Evolutionary conservation across 2,888 invertebrate genomes (phyloP).

Genomic region (Rhagium mordax): DNA sequence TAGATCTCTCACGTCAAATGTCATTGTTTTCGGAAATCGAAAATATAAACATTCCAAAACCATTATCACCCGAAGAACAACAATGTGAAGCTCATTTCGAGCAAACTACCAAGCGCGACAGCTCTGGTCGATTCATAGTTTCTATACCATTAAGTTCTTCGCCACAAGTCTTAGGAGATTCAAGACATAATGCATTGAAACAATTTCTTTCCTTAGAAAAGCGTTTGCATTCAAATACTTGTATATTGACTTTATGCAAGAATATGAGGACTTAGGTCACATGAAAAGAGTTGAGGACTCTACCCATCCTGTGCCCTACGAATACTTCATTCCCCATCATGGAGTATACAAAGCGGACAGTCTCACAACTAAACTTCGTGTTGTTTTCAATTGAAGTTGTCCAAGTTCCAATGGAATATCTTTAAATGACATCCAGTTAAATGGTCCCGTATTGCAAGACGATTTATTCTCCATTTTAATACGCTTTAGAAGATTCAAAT

Average conservation of each 20-base stretch:
- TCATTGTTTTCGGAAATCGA: conserved; percentile 17
- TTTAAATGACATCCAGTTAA: neutral
- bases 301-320: neutral
- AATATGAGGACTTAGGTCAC: conserved; percentile 11
- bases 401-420: conserved; percentile 1
- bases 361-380: conserved; percentile 5
- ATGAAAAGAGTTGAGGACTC: neutral
- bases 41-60: conserved; percentile 2
- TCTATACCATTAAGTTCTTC: conserved; percentile 12
- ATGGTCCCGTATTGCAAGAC: neutral
- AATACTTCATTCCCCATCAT: conserved; percentile 19
- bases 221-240: conserved; percentile 6
- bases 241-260: conserved; percentile 7
- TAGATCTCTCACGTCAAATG: conserved; percentile 9
- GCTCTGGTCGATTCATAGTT: conserved; percentile 1
- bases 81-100: conserved; percentile 10
- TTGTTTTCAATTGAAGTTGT: conserved; percentile 2
- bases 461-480: no score
- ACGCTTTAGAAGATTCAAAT: neutral
- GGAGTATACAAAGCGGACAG: conserved; percentile 15
- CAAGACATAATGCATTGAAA: neutral
- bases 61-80: conserved; percentile 12
- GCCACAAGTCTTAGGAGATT: conserved; percentile 14
- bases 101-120: neutral
- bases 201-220: conserved; percentile 10